Evolutionary conservation across 1,140 invertebrate species (phyloP).

Genomic region (Aphelinus certus): DNA sequence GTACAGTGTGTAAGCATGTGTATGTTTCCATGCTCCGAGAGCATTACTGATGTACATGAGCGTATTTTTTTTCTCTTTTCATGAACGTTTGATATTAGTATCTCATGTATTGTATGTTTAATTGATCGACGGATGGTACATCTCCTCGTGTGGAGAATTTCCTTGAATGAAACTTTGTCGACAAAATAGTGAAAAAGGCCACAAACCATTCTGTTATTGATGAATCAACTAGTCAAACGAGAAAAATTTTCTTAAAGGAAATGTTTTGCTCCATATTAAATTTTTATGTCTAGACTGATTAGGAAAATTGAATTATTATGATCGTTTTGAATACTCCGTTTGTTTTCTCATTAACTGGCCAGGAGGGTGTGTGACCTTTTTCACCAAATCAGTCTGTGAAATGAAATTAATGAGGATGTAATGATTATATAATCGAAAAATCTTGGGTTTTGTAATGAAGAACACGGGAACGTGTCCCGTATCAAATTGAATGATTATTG

Average conservation of each 20-base stretch:
- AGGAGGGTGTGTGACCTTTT: slow-evolving; percentile 30
- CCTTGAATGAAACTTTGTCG: too few relatives aligned
- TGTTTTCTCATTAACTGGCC: slow-evolving; percentile 3
- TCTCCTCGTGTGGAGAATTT: too few relatives aligned
- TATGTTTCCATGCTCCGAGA: slow-evolving; percentile 13
- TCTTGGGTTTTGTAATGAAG: too few relatives aligned
- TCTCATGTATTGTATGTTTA: too few relatives aligned
- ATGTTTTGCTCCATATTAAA: neutral
- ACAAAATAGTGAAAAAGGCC: slow-evolving; percentile 32
- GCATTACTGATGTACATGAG: slow-evolving; percentile 20
- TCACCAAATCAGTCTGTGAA: neutral
- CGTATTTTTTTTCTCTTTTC: neutral
- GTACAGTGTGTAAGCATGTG: slow-evolving; percentile 12
- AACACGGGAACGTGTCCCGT: too few relatives aligned
- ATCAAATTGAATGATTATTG: too few relatives aligned
- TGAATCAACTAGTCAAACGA: slow-evolving; percentile 23
- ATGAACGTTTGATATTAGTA: too few relatives aligned
- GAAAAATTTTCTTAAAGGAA: too few relatives aligned
- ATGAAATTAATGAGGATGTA: too few relatives aligned
- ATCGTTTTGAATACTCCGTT: slow-evolving; percentile 10
- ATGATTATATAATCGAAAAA: too few relatives aligned
- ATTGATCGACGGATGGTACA: too few relatives aligned
- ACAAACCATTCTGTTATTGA: neutral
- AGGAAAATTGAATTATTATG: slow-evolving; percentile 8
- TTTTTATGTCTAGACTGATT: slow-evolving; percentile 19